These are phyloP conservation scores for Callocephalon fimbriatum DNA, from an alignment of 2,113 vertebrate genomes.

Conservation along the genomic window DNA sequence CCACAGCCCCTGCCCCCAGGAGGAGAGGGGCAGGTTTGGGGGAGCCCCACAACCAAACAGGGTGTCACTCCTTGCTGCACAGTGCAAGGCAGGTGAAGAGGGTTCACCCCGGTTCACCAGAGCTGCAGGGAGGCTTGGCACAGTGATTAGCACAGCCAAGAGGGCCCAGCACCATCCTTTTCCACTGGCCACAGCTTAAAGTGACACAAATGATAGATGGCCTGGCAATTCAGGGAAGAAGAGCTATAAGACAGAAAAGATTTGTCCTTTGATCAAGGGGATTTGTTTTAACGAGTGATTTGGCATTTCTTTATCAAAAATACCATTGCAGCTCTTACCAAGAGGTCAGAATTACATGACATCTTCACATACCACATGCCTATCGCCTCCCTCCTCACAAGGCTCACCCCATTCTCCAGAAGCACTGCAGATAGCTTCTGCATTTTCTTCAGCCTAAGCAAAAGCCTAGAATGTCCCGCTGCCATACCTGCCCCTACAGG, in stretches of 20 bases:
- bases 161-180: background rate
- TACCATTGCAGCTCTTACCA: background rate
- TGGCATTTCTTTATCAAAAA: background rate
- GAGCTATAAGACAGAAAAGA: background rate
- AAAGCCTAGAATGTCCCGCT: background rate
- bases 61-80: fast-evolving
- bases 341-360: fast-evolving
- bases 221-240: background rate
- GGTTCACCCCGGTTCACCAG: background rate
- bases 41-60: background rate
- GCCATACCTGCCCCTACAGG: fast-evolving
- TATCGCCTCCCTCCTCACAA: background rate
- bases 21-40: background rate
- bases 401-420: too few species aligned
- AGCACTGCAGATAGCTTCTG: background rate
- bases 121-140: fast-evolving
- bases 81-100: fast-evolving
- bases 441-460: background rate
- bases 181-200: background rate
- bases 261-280: background rate
- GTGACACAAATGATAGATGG: background rate
- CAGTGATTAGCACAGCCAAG: fast-evolving
- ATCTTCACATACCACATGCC: fast-evolving
- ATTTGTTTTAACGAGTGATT: background rate
- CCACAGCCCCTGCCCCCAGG: fast-evolving